Percentiles rank a stretch among this genome's conserved stretches.
phyloP scores from a whole-genome alignment of 1,140 invertebrate species.

The Sinonovacula constricta region DNA sequence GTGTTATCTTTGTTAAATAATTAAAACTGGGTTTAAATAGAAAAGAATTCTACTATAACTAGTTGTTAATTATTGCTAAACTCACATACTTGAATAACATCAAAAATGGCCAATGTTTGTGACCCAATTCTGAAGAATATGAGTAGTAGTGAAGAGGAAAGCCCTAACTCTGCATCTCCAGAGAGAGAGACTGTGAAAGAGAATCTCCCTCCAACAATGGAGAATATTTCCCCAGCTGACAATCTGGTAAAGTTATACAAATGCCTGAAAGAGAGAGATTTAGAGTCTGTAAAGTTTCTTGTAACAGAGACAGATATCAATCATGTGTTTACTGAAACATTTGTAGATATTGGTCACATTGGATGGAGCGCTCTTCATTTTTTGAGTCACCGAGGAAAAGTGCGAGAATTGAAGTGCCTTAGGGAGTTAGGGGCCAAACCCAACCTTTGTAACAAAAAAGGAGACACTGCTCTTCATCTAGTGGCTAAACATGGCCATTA shows the following conservation, averaged over 20 bases:
- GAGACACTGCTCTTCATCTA: slow-evolving; percentile 62
- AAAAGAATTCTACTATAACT: too few species aligned
- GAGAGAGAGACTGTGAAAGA: too few species aligned
- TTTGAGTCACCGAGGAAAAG: slow-evolving; percentile 52
- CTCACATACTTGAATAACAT: too few species aligned
- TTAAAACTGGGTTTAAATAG: too few species aligned
- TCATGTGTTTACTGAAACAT: slow-evolving; percentile 57
- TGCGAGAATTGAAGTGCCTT: slow-evolving; percentile 47
- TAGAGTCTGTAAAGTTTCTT: slow-evolving; percentile 40
- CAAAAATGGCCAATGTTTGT: too few species aligned
- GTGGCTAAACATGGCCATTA: slow-evolving; percentile 61
- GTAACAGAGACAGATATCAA: slow-evolving; percentile 57
- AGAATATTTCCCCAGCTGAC: slow-evolving; percentile 26
- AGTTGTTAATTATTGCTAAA: too few species aligned
- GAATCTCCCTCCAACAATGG: too few species aligned
- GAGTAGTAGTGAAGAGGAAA: too few species aligned
- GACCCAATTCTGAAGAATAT: too few species aligned
- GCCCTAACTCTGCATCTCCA: too few species aligned
- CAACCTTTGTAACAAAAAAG: slow-evolving; percentile 56
- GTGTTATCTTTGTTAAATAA: too few species aligned
- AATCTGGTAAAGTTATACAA: slow-evolving; percentile 38
- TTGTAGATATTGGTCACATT: slow-evolving; percentile 50
- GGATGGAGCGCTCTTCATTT: slow-evolving; percentile 60
- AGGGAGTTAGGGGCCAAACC: slow-evolving; percentile 55
- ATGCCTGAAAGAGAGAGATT: slow-evolving; percentile 55